Evolutionary conservation across 2,888 invertebrate species (phyloP).

Genomic region (Spicauda simplicius): DNA sequence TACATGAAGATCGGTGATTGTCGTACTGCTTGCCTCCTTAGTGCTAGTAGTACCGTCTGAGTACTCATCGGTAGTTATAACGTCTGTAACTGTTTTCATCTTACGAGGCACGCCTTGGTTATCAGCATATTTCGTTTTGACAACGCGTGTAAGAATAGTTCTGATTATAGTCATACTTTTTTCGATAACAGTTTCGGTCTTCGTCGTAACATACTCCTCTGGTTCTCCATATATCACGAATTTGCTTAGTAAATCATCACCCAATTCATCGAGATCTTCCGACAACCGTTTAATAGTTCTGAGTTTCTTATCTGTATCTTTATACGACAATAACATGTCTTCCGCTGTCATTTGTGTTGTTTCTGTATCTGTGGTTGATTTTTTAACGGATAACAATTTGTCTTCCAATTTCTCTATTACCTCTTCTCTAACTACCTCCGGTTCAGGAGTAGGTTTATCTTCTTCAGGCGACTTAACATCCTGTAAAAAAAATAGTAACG

Average conservation of each 20-base stretch:
- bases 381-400: conserved; percentile 6
- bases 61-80: conserved; percentile 28
- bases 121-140: conserved; percentile 28
- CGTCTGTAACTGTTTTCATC: conserved; percentile 29
- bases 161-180: conserved; percentile 17
- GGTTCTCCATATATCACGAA: conserved; percentile 22
- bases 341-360: neutral
- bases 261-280: conserved; percentile 25
- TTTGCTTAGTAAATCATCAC: conserved; percentile 23
- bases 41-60: conserved; percentile 30
- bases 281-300: conserved; percentile 27
- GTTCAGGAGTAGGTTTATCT: neutral
- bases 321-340: conserved; percentile 7
- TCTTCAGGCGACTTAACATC: neutral
- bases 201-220: conserved; percentile 23
- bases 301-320: conserved; percentile 26
- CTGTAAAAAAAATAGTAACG: neutral
- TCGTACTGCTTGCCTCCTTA: conserved; percentile 31
- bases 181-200: conserved; percentile 25
- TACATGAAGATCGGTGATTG: conserved; percentile 27
- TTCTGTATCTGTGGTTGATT: conserved; percentile 4
- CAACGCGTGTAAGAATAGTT: conserved; percentile 28
- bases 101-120: conserved; percentile 26
- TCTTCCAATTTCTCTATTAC: neutral
- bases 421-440: neutral